These are phyloP conservation scores for Ditula angustiorana DNA, from an alignment of 2,888 invertebrate genomes.

Conservation along the genomic window DNA sequence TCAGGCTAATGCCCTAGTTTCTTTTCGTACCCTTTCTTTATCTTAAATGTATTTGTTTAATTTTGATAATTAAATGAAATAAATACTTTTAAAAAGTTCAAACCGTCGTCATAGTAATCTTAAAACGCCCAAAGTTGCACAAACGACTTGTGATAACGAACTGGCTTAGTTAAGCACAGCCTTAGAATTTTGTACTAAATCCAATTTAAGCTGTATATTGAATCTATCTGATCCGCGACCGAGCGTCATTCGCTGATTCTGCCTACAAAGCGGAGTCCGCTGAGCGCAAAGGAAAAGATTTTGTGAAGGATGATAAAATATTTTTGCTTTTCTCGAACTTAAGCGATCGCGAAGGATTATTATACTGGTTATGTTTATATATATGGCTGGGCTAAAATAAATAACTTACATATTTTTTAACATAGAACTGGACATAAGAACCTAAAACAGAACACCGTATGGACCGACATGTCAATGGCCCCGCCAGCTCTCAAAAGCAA, in stretches of 20 bases:
- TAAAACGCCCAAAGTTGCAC: background rate
- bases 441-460: no score
- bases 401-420: no score
- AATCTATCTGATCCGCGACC: conserved; percentile 20
- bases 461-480: no score
- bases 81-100: no score
- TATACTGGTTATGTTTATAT: background rate
- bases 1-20: no score
- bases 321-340: conserved; percentile 24
- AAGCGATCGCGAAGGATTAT: conserved; percentile 16
- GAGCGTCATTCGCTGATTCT: conserved; percentile 40
- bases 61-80: no score
- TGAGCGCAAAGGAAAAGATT: conserved; percentile 35
- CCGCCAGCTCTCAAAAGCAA: no score
- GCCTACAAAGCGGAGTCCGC: conserved; percentile 43
- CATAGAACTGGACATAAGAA: no score
- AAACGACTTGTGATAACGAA: background rate
- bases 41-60: no score
- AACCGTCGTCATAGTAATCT: background rate
- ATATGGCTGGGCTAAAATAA: no score
- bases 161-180: background rate
- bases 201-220: conserved; percentile 35
- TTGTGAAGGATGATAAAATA: conserved; percentile 36
- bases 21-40: no score
- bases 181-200: conserved; percentile 24